phyloP scores from a whole-genome alignment of 2,797 vertebrate genomes.

The Leucoraja ocellata region DNA sequence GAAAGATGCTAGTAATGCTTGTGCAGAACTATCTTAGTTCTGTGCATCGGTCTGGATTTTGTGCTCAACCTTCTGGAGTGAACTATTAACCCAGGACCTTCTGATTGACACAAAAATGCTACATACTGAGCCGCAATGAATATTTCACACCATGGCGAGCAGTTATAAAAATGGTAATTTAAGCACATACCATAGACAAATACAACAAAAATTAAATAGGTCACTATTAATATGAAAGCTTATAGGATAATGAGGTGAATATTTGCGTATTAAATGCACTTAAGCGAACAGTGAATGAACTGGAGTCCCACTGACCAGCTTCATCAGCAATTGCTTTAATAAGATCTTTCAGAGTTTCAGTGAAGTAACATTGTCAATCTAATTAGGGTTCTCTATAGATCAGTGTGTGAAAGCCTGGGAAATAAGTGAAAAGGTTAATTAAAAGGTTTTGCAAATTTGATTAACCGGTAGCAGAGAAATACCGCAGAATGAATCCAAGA shows the following conservation, averaged over 20 bases:
- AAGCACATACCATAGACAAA: background rate
- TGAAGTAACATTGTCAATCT: conserved; percentile 17
- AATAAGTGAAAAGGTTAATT: conserved; percentile 25
- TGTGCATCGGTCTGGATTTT: background rate
- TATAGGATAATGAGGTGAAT: background rate
- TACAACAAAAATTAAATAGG: background rate
- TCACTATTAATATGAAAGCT: background rate
- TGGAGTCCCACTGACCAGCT: background rate
- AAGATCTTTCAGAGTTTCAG: background rate
- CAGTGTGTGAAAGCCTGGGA: background rate
- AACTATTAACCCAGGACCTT: background rate
- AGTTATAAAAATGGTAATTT: background rate
- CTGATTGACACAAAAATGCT: background rate
- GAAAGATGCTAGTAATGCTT: background rate
- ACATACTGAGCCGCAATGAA: background rate
- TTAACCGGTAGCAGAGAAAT: background rate
- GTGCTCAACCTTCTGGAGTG: background rate
- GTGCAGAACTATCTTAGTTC: background rate
- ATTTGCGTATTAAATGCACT: background rate
- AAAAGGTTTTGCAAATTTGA: conserved; percentile 17
- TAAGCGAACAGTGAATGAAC: background rate
- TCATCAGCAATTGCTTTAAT: background rate
- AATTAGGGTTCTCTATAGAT: conserved; percentile 8
- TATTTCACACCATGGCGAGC: background rate
- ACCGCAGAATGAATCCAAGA: background rate